Percentiles rank a stretch among this genome's conserved stretches.
Conservation (phyloP, 2,888 invertebrate genomes). For the Apodemia duryi region DNA sequence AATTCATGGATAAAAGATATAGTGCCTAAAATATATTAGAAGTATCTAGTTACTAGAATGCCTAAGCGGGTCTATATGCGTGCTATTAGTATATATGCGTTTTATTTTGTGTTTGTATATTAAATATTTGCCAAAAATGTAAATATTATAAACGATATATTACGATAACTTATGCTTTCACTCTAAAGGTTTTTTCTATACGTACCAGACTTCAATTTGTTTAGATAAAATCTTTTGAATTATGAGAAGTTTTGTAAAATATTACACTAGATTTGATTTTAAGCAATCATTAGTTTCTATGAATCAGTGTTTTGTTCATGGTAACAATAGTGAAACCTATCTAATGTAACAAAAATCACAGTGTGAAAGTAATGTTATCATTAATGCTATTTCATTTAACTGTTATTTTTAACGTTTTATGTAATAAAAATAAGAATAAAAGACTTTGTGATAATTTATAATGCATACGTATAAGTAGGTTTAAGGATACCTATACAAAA, state of each 20-base stretch:
- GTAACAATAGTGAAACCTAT: background rate
- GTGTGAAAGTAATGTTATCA: background rate
- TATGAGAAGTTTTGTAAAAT: too few species aligned
- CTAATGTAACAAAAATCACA: background rate
- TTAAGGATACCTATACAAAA: constrained; percentile 6
- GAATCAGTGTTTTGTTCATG: too few species aligned
- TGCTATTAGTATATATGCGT: background rate
- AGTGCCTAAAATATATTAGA: background rate
- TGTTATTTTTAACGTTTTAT: constrained; percentile 1
- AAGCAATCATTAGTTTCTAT: too few species aligned
- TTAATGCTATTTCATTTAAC: background rate
- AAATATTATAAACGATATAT: background rate
- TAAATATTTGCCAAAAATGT: background rate
- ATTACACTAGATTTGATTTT: too few species aligned
- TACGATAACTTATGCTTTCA: background rate
- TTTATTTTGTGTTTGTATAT: background rate
- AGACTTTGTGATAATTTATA: constrained; percentile 10
- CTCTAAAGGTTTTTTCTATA: background rate
- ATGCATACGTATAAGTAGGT: constrained; percentile 6
- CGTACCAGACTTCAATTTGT: too few species aligned
- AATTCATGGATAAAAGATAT: background rate
- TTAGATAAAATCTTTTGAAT: too few species aligned
- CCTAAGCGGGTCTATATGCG: background rate
- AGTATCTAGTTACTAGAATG: background rate
- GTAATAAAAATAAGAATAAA: constrained; percentile 6